phyloP scores from a whole-genome alignment of 2,797 vertebrate genomes.

The Arremon aurantiirostris region DNA sequence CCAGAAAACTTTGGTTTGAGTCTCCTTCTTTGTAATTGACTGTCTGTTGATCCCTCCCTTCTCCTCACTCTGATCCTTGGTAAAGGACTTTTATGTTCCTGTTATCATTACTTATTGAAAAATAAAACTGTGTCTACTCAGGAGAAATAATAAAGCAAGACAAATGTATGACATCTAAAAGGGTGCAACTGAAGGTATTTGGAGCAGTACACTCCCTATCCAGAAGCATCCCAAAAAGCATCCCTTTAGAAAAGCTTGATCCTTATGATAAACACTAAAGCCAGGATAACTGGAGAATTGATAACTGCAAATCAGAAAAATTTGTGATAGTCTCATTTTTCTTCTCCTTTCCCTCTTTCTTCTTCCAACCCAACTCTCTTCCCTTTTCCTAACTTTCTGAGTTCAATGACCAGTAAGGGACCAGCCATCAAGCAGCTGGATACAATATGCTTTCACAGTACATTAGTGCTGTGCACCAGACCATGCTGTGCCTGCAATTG shows the following conservation, averaged over 20 bases:
- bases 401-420: neutral
- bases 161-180: neutral
- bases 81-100: neutral
- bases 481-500: neutral
- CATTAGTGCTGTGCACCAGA: conserved; percentile 8
- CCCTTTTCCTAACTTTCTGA: neutral
- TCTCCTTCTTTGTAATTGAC: neutral
- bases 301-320: neutral
- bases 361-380: neutral
- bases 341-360: neutral
- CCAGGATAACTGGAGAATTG: neutral
- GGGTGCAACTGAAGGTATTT: neutral
- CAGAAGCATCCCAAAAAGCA: neutral
- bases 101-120: neutral
- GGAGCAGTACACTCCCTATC: neutral
- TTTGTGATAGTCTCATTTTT: neutral
- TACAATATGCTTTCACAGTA: conserved; percentile 34
- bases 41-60: neutral
- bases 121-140: neutral
- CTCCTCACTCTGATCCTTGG: neutral
- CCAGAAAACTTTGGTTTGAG: neutral
- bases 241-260: neutral
- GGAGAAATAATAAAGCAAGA: neutral
- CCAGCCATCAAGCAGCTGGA: neutral
- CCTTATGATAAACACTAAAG: neutral